These are phyloP conservation scores for Apis mellifera DNA, from an alignment of 1,140 invertebrate genomes.

Conservation along the genomic window DNA sequence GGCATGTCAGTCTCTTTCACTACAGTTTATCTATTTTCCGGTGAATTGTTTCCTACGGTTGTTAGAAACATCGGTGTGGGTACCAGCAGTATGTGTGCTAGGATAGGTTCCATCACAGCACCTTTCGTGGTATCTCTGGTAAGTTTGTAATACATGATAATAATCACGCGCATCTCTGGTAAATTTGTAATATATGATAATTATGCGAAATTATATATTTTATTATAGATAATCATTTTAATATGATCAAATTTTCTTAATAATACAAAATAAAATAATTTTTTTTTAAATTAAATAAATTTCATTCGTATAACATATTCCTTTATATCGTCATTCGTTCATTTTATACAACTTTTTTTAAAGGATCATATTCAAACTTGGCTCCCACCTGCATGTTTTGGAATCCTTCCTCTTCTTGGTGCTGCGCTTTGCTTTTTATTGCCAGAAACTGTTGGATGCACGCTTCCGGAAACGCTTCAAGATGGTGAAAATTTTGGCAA, in stretches of 20 bases:
- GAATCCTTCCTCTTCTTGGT: constrained; percentile 84
- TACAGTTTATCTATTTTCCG: constrained; percentile 86
- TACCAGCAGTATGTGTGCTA: constrained; percentile 85
- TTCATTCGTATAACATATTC: not conserved
- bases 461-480: constrained; percentile 89
- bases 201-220: not conserved
- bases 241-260: too few relatives aligned
- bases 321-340: not conserved
- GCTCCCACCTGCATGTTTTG: constrained; percentile 87
- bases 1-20: constrained; percentile 86
- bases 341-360: not conserved
- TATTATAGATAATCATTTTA: too few relatives aligned
- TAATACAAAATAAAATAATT: too few relatives aligned
- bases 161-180: too few relatives aligned
- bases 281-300: not conserved
- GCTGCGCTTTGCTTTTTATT: constrained; percentile 85
- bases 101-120: constrained; percentile 86
- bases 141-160: constrained; percentile 32
- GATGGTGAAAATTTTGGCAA: constrained; percentile 89
- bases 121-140: constrained; percentile 83
- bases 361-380: constrained; percentile 73
- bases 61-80: constrained; percentile 86
- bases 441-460: constrained; percentile 88
- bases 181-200: not conserved
- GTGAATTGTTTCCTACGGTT: constrained; percentile 87